Conservation (phyloP, 2,113 vertebrate genomes). For the Bagarius yarrelli region DNA sequence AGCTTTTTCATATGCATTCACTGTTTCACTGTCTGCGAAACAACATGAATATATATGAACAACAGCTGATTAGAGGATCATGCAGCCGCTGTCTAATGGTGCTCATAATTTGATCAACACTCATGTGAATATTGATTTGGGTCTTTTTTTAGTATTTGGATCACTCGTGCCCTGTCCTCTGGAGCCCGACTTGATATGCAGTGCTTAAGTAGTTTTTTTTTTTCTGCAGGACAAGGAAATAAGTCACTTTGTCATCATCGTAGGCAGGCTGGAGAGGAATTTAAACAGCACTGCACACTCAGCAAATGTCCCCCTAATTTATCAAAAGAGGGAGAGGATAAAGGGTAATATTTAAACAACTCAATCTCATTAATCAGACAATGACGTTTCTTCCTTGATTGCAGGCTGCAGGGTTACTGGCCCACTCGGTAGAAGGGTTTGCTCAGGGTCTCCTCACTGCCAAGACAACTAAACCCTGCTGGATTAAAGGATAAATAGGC, state of each 20-base stretch:
- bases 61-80: conserved; percentile 30
- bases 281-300: conserved; percentile 55
- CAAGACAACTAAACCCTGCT: conserved; percentile 8
- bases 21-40: conserved; percentile 38
- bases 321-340: conserved; percentile 29
- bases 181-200: conserved; percentile 28
- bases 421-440: conserved; percentile 7
- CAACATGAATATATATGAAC: conserved; percentile 39
- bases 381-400: conserved; percentile 22
- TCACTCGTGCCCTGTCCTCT: conserved; percentile 20
- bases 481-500: conserved; percentile 8
- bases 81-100: conserved; percentile 34
- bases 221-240: conserved; percentile 45
- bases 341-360: conserved; percentile 49
- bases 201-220: conserved; percentile 34
- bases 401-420: conserved; percentile 28
- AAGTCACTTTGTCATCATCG: conserved; percentile 57
- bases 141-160: conserved; percentile 38
- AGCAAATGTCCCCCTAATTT: conserved; percentile 48
- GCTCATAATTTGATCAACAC: conserved; percentile 34
- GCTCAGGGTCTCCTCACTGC: conserved; percentile 30
- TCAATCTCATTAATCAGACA: conserved; percentile 49
- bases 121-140: conserved; percentile 38
- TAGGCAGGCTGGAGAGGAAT: conserved; percentile 47
- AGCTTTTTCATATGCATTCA: conserved; percentile 41